Evolutionary conservation across 2,888 invertebrate genomes (phyloP).

Genomic region (Hydropsyche betteni): DNA sequence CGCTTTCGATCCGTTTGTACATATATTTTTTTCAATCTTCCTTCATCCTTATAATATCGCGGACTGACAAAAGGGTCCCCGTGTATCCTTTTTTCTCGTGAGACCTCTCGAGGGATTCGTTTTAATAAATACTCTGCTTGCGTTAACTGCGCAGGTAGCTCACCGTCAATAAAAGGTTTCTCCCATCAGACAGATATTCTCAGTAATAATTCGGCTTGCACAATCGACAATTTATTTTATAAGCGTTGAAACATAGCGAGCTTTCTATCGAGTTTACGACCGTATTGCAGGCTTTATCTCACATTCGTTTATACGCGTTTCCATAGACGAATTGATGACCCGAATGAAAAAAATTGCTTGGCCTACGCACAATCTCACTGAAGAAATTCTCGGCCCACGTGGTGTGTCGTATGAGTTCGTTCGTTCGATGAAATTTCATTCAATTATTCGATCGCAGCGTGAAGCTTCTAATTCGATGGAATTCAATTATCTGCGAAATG

Average conservation of each 20-base stretch:
- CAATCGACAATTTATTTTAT: no score
- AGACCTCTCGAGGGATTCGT: slow-evolving; percentile 37
- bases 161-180: background rate
- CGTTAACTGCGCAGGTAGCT: slow-evolving; percentile 28
- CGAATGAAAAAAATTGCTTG: background rate
- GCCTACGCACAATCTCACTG: slow-evolving; percentile 31
- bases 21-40: no score
- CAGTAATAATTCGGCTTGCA: no score
- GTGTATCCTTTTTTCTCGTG: slow-evolving; percentile 40
- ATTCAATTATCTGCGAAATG: no score
- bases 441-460: background rate
- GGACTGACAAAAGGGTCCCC: slow-evolving; percentile 35
- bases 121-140: slow-evolving; percentile 38
- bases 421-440: slow-evolving; percentile 1
- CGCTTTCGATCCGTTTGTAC: slow-evolving; percentile 12
- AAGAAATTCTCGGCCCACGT: slow-evolving; percentile 34
- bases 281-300: no score
- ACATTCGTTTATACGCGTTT: no score
- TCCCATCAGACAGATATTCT: no score
- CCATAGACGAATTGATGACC: slow-evolving; percentile 20
- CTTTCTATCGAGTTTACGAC: no score
- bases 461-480: no score
- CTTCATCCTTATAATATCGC: no score
- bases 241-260: no score
- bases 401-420: background rate